Evolutionary conservation across 2,113 vertebrate genomes (phyloP).

Genomic region (Eublepharis macularius): DNA sequence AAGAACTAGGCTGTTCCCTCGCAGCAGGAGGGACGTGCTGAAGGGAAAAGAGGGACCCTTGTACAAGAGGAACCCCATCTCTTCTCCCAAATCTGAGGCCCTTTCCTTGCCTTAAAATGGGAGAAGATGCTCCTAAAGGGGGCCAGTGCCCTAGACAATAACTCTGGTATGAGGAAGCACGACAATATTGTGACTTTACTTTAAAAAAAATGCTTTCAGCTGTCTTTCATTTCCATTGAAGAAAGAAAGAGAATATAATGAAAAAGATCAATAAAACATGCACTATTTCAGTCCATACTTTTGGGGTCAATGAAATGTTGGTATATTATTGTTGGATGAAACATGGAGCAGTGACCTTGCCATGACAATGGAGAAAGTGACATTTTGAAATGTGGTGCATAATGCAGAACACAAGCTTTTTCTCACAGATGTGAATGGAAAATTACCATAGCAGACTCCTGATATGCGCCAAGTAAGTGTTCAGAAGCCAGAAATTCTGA

Average conservation of each 20-base stretch:
- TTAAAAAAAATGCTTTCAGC: neutral
- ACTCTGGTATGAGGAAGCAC: no score
- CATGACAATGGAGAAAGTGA: neutral
- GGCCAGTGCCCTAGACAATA: no score
- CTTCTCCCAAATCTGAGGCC: no score
- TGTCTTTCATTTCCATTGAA: neutral
- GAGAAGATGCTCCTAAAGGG: no score
- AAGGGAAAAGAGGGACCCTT: no score
- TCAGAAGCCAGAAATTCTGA: slow-evolving; percentile 15
- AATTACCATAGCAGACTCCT: neutral
- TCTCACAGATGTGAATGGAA: neutral
- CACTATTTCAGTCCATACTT: neutral
- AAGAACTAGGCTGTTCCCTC: no score
- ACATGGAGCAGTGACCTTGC: neutral
- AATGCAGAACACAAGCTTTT: neutral
- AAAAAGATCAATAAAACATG: neutral
- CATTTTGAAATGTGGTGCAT: slow-evolving; percentile 5
- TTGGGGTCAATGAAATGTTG: neutral
- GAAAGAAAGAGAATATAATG: neutral
- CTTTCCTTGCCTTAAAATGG: no score
- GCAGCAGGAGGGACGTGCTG: no score
- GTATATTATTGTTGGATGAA: neutral
- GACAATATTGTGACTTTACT: neutral
- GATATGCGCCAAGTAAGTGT: neutral
- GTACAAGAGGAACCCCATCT: no score